Conservation (phyloP, 2,888 invertebrate genomes). For the Alitta virens region DNA sequence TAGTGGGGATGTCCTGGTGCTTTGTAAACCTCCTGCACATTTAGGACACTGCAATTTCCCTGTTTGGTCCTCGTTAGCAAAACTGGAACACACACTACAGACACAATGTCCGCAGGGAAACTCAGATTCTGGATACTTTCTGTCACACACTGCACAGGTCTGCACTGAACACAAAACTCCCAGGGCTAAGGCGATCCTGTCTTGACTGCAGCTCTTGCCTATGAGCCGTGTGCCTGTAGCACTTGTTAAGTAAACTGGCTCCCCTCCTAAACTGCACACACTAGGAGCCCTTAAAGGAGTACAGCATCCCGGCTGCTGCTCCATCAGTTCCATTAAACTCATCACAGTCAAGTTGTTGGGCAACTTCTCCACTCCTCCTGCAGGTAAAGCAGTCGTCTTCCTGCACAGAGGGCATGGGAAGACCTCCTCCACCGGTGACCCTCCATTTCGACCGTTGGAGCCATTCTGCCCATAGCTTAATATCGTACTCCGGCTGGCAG, state of each 20-base stretch:
- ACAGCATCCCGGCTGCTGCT: not conserved
- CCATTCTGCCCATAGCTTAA: too few relatives aligned
- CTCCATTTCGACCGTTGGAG: not conserved
- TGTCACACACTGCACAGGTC: slow-evolving; percentile 6
- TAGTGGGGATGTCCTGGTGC: too few relatives aligned
- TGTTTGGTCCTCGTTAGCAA: not conserved
- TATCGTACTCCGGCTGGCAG: not conserved
- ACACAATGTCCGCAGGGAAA: slow-evolving; percentile 12
- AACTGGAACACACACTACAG: slow-evolving; percentile 7
- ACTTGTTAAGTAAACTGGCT: not conserved
- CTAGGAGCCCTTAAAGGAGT: too few relatives aligned
- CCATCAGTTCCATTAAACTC: slow-evolving; percentile 18
- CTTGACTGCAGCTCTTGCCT: not conserved
- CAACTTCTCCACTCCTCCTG: slow-evolving; percentile 12
- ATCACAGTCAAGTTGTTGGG: slow-evolving; percentile 22
- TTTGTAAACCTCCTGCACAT: not conserved
- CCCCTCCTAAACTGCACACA: not conserved
- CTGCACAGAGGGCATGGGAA: slow-evolving; percentile 24
- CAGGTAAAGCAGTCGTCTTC: slow-evolving; percentile 8
- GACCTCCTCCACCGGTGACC: not conserved
- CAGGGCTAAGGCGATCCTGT: not conserved
- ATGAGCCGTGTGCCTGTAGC: not conserved
- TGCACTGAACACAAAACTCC: not conserved
- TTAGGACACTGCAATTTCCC: not conserved
- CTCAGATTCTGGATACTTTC: slow-evolving; percentile 3